Percentiles rank a stretch among this genome's conserved stretches.
These are phyloP conservation scores for Mormyrops attenuatus DNA, from an alignment of 2,797 vertebrate genomes.

Conservation along the genomic window DNA sequence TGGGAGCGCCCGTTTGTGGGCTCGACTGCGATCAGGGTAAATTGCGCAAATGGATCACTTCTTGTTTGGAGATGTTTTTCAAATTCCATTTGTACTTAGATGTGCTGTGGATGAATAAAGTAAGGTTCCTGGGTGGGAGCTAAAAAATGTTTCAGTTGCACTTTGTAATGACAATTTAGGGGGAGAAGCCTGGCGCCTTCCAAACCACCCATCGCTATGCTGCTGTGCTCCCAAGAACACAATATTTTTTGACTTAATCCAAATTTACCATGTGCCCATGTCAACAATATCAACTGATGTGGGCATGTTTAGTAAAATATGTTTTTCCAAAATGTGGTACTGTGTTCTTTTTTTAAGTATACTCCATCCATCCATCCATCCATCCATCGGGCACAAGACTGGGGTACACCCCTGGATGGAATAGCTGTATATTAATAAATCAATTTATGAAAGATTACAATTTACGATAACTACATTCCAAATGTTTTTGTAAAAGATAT, in stretches of 20 bases:
- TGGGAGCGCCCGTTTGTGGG: slow-evolving; percentile 28
- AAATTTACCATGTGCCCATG: neutral
- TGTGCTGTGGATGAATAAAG: neutral
- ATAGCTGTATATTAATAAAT: neutral
- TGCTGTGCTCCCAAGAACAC: neutral
- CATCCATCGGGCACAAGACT: neutral
- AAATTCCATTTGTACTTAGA: slow-evolving; percentile 7
- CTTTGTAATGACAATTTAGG: neutral
- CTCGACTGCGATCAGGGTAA: neutral
- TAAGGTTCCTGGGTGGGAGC: neutral
- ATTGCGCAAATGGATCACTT: neutral
- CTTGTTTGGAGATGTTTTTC: slow-evolving; percentile 5
- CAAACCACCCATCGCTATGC: neutral
- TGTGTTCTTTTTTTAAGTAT: neutral
- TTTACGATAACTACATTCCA: neutral
- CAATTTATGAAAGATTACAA: neutral
- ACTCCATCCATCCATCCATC: neutral
- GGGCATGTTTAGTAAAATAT: neutral
- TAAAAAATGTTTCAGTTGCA: neutral
- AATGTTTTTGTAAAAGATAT: neutral
- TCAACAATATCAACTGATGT: neutral
- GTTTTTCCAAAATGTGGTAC: neutral
- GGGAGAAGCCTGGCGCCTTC: neutral
- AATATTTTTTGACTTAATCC: neutral
- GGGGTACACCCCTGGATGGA: neutral